Conservation (phyloP, 2,113 vertebrate species). For the Sylvia atricapilla region DNA sequence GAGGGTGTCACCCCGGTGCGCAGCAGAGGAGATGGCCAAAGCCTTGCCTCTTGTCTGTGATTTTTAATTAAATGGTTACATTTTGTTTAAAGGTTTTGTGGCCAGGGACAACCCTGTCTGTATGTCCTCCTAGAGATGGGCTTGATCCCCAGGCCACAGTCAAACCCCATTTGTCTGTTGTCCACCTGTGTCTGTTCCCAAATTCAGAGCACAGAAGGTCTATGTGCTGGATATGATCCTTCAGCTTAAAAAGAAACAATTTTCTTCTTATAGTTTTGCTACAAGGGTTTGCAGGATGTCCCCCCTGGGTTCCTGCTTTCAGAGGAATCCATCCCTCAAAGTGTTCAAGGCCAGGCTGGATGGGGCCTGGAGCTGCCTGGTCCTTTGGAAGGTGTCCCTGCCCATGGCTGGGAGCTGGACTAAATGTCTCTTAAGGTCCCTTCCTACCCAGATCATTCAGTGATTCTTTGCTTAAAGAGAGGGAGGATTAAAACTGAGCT, state of each 20-base stretch:
- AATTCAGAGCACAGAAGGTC: neutral
- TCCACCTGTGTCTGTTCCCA: neutral
- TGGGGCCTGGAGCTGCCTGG: neutral
- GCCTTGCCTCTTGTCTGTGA: neutral
- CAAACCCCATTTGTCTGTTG: neutral
- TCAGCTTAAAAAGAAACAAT: neutral
- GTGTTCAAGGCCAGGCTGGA: neutral
- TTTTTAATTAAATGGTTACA: neutral
- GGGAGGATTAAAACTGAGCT: neutral
- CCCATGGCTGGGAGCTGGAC: neutral
- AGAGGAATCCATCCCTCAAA: neutral
- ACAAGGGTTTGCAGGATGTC: neutral
- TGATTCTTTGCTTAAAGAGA: neutral
- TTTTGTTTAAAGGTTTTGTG: neutral
- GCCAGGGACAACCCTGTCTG: neutral
- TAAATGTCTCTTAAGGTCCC: neutral
- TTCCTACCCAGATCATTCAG: neutral
- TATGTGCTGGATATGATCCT: neutral
- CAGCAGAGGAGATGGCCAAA: neutral
- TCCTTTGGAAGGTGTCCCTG: neutral
- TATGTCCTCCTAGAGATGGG: neutral
- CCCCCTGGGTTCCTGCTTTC: neutral
- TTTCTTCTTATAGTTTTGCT: neutral
- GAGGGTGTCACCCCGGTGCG: rapidly evolving
- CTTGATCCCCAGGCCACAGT: rapidly evolving